Evolutionary conservation across 2,113 vertebrate genomes (phyloP).

Genomic region (Hiodon alosoides): DNA sequence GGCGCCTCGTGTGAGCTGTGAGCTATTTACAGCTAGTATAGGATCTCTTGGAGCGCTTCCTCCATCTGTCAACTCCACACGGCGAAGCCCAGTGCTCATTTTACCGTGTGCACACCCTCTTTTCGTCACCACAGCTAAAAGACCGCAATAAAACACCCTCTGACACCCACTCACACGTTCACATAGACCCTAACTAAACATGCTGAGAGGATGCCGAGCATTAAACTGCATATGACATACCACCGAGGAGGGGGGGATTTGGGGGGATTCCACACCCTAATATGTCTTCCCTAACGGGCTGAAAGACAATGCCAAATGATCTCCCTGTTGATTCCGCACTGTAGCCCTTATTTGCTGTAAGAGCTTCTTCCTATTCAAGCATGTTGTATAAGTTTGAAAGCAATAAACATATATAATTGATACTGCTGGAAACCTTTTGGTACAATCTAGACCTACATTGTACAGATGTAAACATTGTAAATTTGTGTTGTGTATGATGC

Average conservation of each 20-base stretch:
- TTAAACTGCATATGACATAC: background rate
- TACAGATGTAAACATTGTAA: too few relatives aligned
- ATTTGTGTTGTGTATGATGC: too few relatives aligned
- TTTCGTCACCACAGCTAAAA: slow-evolving; percentile 31
- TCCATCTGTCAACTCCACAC: slow-evolving; percentile 57
- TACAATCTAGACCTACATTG: too few relatives aligned
- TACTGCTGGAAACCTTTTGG: too few relatives aligned
- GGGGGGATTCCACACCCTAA: slow-evolving; percentile 6
- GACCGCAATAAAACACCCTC: slow-evolving; percentile 29
- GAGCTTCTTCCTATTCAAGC: too few relatives aligned
- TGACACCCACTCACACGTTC: slow-evolving; percentile 7
- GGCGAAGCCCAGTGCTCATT: slow-evolving; percentile 43
- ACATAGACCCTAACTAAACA: slow-evolving; percentile 2
- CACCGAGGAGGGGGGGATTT: too few relatives aligned
- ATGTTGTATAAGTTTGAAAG: too few relatives aligned
- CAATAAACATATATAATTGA: too few relatives aligned
- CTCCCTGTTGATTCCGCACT: too few relatives aligned
- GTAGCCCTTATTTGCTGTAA: too few relatives aligned
- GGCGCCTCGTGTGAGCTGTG: slow-evolving; percentile 18
- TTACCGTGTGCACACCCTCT: slow-evolving; percentile 52
- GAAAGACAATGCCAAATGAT: background rate
- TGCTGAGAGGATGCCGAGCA: slow-evolving; percentile 8
- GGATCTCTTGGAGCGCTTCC: slow-evolving; percentile 52
- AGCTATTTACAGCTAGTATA: slow-evolving; percentile 58
- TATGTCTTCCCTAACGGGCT: slow-evolving; percentile 10